phyloP scores from a whole-genome alignment of 2,113 vertebrate genomes.

The Odontesthes bonariensis region DNA sequence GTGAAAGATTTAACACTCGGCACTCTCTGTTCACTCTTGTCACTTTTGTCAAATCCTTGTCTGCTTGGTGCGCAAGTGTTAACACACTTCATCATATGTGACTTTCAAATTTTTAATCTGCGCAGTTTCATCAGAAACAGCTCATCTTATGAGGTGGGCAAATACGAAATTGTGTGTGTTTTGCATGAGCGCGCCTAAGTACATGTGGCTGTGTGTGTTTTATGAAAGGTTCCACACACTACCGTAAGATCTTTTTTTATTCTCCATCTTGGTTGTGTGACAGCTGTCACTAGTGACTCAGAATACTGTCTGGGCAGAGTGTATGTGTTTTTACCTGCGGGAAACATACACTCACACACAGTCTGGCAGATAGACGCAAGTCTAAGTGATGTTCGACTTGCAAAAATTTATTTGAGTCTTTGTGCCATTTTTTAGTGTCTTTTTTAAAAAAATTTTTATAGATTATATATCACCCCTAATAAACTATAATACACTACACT shows the following conservation, averaged over 20 bases:
- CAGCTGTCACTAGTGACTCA: conserved; percentile 80
- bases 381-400: conserved; percentile 50
- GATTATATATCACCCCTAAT: conserved; percentile 16
- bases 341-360: conserved; percentile 40
- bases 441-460: conserved; percentile 2
- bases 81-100: conserved; percentile 78
- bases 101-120: conserved; percentile 80
- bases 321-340: conserved; percentile 66
- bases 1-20: conserved; percentile 74
- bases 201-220: conserved; percentile 28
- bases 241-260: conserved; percentile 46
- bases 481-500: background rate
- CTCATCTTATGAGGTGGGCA: conserved; percentile 70
- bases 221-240: conserved; percentile 33
- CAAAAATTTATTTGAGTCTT: conserved; percentile 62
- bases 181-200: conserved; percentile 20
- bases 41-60: conserved; percentile 75
- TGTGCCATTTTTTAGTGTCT: conserved; percentile 36
- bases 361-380: conserved; percentile 26
- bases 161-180: conserved; percentile 64
- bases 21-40: conserved; percentile 70
- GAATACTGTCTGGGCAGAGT: conserved; percentile 75
- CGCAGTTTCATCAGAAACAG: conserved; percentile 77
- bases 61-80: conserved; percentile 56
- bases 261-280: conserved; percentile 72